A percentile compares a stretch with the other conserved stretches of the same genome.
These are phyloP conservation scores for Chrysochloris asiatica DNA, from an alignment of 2,113 vertebrate species.

Conservation along the genomic window DNA sequence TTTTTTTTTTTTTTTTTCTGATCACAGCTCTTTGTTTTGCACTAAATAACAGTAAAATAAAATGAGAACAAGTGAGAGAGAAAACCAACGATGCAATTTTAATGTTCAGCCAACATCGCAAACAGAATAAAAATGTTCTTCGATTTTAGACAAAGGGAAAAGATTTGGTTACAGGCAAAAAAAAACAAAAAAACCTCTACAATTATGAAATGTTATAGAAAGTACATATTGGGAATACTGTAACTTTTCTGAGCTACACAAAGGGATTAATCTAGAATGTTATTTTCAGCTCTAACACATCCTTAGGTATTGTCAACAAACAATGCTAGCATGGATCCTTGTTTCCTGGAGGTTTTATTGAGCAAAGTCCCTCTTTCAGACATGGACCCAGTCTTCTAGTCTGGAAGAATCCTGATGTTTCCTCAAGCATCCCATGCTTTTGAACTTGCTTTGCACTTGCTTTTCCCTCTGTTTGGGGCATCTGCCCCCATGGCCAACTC, in stretches of 20 bases:
- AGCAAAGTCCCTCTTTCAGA: not conserved
- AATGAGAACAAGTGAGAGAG: constrained; percentile 46
- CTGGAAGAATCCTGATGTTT: not conserved
- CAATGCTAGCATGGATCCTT: not conserved
- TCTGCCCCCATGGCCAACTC: not conserved
- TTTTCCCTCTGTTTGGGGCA: not conserved
- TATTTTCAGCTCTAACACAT: constrained; percentile 15
- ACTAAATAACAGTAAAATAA: constrained; percentile 70
- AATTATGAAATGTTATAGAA: not conserved
- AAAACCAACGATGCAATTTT: constrained; percentile 42
- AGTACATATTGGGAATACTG: not conserved
- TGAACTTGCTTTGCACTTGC: not conserved
- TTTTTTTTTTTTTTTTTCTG: constrained; percentile 65
- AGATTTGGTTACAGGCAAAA: constrained; percentile 48
- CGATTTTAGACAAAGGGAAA: constrained; percentile 56
- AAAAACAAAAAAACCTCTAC: not conserved
- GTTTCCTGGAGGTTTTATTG: constrained; percentile 21
- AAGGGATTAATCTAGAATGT: constrained; percentile 16
- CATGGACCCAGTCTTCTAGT: not conserved
- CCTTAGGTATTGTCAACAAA: not conserved
- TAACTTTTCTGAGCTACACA: constrained; percentile 17
- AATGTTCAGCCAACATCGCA: constrained; percentile 62
- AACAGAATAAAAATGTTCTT: constrained; percentile 74
- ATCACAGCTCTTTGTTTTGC: constrained; percentile 69
- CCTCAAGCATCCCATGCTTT: not conserved